Percentiles rank a stretch among this genome's conserved stretches.
These are phyloP conservation scores for Pollenia angustigena DNA, from an alignment of 2,888 invertebrate species.

Conservation along the genomic window DNA sequence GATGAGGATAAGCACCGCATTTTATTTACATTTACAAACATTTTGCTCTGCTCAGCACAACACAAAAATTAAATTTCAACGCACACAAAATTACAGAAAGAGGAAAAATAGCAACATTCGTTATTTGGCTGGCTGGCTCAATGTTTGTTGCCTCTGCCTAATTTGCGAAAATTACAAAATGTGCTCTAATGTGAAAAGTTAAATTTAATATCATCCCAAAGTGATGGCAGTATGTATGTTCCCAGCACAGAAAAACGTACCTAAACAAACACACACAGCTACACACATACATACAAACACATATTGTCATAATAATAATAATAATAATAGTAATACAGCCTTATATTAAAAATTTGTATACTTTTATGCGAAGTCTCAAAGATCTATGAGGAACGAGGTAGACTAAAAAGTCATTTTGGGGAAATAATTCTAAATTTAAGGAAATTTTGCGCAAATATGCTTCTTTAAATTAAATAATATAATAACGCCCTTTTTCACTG, in stretches of 20 bases:
- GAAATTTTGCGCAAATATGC: too few species aligned
- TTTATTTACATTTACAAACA: slow-evolving; percentile 46
- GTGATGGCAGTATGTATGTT: slow-evolving; percentile 1
- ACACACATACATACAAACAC: background rate
- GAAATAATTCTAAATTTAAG: too few species aligned
- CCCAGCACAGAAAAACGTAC: background rate
- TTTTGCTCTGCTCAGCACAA: background rate
- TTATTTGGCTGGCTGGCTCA: background rate
- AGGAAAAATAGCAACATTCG: background rate
- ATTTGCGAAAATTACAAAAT: slow-evolving; percentile 42
- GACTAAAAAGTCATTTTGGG: too few species aligned
- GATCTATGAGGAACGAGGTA: too few species aligned
- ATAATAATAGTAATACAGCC: background rate
- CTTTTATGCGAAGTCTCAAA: background rate
- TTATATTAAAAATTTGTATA: slow-evolving; percentile 12
- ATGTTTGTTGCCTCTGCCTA: background rate
- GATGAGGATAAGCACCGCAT: background rate
- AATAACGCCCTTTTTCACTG: too few species aligned
- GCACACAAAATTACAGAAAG: background rate
- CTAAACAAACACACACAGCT: background rate
- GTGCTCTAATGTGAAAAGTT: slow-evolving; percentile 49
- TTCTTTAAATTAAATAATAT: too few species aligned
- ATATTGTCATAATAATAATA: slow-evolving; percentile 24
- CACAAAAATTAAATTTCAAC: background rate
- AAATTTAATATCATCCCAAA: slow-evolving; percentile 47